phyloP scores from a whole-genome alignment of 1,140 invertebrate species.

The Papilio glaucus region DNA sequence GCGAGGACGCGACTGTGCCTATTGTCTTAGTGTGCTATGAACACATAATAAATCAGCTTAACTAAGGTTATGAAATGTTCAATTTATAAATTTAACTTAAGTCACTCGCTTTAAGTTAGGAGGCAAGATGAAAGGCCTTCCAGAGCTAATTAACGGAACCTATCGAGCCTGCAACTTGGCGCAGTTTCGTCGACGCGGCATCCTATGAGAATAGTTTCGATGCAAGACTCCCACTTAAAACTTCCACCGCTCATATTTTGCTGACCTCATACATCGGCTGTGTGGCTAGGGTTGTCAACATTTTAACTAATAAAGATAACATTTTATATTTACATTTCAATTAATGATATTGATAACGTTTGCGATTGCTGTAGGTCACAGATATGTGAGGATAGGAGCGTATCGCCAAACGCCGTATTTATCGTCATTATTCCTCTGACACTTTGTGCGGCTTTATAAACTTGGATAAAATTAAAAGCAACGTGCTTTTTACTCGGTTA shows the following conservation, averaged over 20 bases:
- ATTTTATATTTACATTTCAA: too few relatives aligned
- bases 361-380: background rate
- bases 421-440: too few relatives aligned
- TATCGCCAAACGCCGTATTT: too few relatives aligned
- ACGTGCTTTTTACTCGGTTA: too few relatives aligned
- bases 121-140: background rate
- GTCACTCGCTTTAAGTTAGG: background rate
- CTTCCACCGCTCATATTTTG: constrained; percentile 24
- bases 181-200: background rate
- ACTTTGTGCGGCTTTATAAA: too few relatives aligned
- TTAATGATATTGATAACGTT: background rate
- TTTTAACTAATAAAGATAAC: too few relatives aligned
- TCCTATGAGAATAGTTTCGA: background rate
- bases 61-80: too few relatives aligned
- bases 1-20: too few relatives aligned
- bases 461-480: too few relatives aligned
- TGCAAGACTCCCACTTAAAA: constrained; percentile 7
- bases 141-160: background rate
- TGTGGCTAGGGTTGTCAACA: background rate
- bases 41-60: too few relatives aligned
- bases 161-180: background rate
- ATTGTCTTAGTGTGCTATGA: too few relatives aligned
- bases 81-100: background rate
- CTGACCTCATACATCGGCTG: constrained; percentile 15
- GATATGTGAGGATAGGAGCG: too few relatives aligned